Conservation (phyloP, 2,888 invertebrate genomes). For the Hypomecis atomaria region DNA sequence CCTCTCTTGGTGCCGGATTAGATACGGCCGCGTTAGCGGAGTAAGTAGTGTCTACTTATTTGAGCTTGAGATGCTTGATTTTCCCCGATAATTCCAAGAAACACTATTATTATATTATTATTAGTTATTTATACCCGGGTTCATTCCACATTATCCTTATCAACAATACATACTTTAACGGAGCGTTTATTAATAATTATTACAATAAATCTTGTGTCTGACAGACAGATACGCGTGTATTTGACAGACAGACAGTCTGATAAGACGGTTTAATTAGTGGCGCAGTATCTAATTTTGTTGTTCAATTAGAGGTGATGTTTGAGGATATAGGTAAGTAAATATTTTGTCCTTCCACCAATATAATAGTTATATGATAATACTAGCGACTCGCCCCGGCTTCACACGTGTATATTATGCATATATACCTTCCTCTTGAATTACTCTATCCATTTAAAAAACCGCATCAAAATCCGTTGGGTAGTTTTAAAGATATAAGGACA, state of each 20-base stretch:
- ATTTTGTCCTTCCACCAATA: too few relatives aligned
- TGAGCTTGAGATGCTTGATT: neutral
- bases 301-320: conserved; percentile 3
- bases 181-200: conserved; percentile 32
- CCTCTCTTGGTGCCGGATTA: too few relatives aligned
- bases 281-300: conserved; percentile 19
- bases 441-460: too few relatives aligned
- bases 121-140: conserved; percentile 17
- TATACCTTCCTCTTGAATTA: too few relatives aligned
- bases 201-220: conserved; percentile 23
- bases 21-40: too few relatives aligned
- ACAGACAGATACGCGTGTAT: conserved; percentile 32
- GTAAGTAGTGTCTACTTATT: too few relatives aligned
- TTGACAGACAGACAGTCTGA: conserved; percentile 33
- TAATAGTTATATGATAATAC: too few relatives aligned
- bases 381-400: too few relatives aligned
- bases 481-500: too few relatives aligned
- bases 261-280: conserved; percentile 34
- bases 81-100: conserved; percentile 20
- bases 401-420: too few relatives aligned
- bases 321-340: too few relatives aligned
- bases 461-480: too few relatives aligned
- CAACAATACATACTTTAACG: conserved; percentile 19
- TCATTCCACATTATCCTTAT: conserved; percentile 28
- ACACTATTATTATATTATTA: neutral